Base-by-base conservation (phyloP, 2,888 invertebrate genomes). In the Euzetes globulus region DNA sequence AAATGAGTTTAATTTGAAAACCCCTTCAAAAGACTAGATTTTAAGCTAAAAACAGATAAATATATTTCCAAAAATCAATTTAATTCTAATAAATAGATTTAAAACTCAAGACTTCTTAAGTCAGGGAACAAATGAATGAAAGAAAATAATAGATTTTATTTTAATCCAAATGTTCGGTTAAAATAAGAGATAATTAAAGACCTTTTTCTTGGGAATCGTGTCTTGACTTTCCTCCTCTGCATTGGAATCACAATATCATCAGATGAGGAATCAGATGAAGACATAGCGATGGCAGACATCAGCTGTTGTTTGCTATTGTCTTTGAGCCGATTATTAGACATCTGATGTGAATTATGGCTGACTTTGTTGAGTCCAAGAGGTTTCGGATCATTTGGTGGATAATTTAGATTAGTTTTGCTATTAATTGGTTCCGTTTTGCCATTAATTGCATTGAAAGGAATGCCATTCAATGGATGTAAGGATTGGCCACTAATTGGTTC, bases 231-330 rank as follows among this genome's bases (percentile, higher is more conserved):
- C 19, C 73, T 7, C 63, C 25, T 27, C 45, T 73, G 73, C 73
- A 73, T 73, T 17, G 73, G 73, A n/a, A 73, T 73, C 27, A 73
- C 52, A 29, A 65, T 65, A 29, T 73, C 73, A 19, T 63, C 63
- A 17, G 73, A 41, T 9, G 73, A 73, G n/a, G 63, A 63, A 5
- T 65, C 33, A 17, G 65, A 65, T 27, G 63, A 63, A 29, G 65
- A 41, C 22, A 73, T 25, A 33, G 65, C 73, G 19, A 70, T 73
- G 9, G 73, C 71, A 63, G 27, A 50, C 73, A 73, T 73, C 37
- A 73, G 52, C n/a, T n/a, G 55, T 50, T 50, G 50, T n/a, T 50
- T n/a, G 4, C n/a, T 50, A 13, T 50, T 50, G n/a, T n/a, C n/a
- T 17, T 50, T 50, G n/a, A 17, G 17, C n/a, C 50, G 50, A n/a